Base-by-base conservation (phyloP, 2,797 vertebrate species). In the Anomalospiza imberbis region DNA sequence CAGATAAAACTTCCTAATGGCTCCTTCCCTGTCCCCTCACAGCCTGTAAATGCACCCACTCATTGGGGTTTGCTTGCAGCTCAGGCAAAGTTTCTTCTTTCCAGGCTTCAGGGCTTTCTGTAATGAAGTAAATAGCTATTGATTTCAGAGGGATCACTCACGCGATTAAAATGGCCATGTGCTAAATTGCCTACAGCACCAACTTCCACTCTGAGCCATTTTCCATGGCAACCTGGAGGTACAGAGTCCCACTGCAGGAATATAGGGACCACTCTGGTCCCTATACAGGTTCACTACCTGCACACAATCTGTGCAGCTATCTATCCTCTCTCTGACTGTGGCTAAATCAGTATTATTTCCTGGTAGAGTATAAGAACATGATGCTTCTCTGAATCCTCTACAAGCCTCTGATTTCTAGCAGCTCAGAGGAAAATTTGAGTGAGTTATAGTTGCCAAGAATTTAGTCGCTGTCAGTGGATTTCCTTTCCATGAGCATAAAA, bases 351-450 rank as follows among this genome's bases (percentile, higher is more conserved):
- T 38, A 17, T n/a, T 45, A 32, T 94, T 86, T 86, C 61, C 29
- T 53, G 22, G 28, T 6, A 36, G 29, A n/a, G 1, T 28, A 34
- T 9, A 67, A 32, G 25, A 84, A 42, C 2, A 24, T 10, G 16
- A 40, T 63, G 4, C 12, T 71, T 70, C 32, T 74, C 15, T 53
- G 42, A 77, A 71, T 38, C 19, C 11, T 61, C 38, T 29, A 22
- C 2, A 9, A 60, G 3, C 7, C 25, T 77, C 32, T 67, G 45
- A 60, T n/a, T 55, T 77, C 31, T 45, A 67, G 36, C 28, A 78
- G 17, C 29, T 36, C 0, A 0, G 16, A 4, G 7, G 13, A 75
- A 12, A 82, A 76, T 61, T 31, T 79, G 14, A 34, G 17, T 22
- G 21, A 25, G 2, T 42, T 61, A 36, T 6, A 54, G 9, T 48